phyloP scores from a whole-genome alignment of 2,113 vertebrate species.

The Nematolebias whitei region DNA sequence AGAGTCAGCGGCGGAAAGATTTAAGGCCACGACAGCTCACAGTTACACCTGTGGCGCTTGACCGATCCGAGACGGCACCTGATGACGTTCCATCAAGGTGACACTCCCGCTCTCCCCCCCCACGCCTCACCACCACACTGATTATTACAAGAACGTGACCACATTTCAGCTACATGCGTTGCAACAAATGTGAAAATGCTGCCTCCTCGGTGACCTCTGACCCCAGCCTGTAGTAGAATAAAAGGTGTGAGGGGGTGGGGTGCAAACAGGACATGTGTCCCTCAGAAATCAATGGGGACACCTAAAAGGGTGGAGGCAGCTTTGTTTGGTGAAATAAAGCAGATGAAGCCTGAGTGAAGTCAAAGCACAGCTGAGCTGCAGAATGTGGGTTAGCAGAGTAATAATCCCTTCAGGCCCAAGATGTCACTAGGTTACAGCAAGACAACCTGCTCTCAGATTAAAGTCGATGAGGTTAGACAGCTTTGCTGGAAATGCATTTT shows the following conservation, averaged over 20 bases:
- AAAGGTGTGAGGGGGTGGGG: not conserved
- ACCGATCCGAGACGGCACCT: conserved; percentile 30
- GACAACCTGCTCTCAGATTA: conserved; percentile 26
- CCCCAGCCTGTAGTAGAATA: not conserved
- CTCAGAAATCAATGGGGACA: conserved; percentile 43
- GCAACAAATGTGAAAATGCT: not conserved
- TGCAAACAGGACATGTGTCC: not conserved
- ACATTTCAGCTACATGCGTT: not conserved
- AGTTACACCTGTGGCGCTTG: not conserved
- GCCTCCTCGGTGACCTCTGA: conserved; percentile 36
- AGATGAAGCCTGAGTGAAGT: not conserved
- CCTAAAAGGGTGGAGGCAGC: conserved; percentile 9
- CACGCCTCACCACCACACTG: no score
- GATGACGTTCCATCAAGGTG: conserved; percentile 44
- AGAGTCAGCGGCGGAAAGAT: not conserved
- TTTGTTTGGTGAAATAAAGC: conserved; percentile 12
- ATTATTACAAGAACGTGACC: conserved; percentile 19
- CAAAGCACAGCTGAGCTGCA: conserved; percentile 29
- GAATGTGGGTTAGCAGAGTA: conserved; percentile 77
- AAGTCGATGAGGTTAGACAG: conserved; percentile 18
- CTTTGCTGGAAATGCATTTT: conserved; percentile 12
- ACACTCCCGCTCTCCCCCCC: conserved; percentile 23
- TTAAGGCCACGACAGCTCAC: conserved; percentile 1
- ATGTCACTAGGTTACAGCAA: conserved; percentile 68
- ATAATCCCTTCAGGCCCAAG: conserved; percentile 69